Evolutionary conservation across 2,797 vertebrate genomes (phyloP), one percentile per base, ranked within the genome.

Genomic region (Paramormyrops hopkinsi): DNA sequence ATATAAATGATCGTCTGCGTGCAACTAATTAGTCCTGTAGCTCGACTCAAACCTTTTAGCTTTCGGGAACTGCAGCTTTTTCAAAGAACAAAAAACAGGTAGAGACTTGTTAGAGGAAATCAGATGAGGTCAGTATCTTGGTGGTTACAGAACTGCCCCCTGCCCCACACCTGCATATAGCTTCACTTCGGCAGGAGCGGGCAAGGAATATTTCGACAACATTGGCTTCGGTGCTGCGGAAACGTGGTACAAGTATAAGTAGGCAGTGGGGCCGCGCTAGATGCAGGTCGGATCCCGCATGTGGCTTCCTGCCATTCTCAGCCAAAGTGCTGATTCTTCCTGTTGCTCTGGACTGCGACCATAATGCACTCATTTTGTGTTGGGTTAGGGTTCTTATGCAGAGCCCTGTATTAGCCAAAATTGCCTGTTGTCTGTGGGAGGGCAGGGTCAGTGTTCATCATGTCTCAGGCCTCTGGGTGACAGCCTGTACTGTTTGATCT

Each of bases 231-330:
- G 33, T 41, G 4, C 25, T 79, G 33, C 25, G 65, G 65, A 69
- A 69, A 33, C 29, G 11, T 33, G 25, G 65, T 79, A 44, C 37
- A 8, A 79, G 73, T 19, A 19, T 44, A 79, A 19, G 37, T 41
- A 7, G 73, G 73, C 73, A 79, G 73, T 44, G 73, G 5, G 37
- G 73, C 37, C 2, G 73, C 17, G 2, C 37, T 79, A 4, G 73
- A 44, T 44, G 37, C 41, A 44, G 73, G 41, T 79, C 37, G 6
- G 73, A n/a, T 79, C 73, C 65, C 12, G 2, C 37, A 14, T n/a
- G 73, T 79, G 73, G 73, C 73, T 79, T 79, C 73, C 73, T 79
- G 33, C 73, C 73, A 79, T 79, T 79, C 73, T 79, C 73, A 79
- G 33, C 73, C 73, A 79, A 79, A 79, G 37, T 44, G 37, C 73